Evolutionary conservation across 2,888 invertebrate species (phyloP).

Genomic region (Pherbina coryleti): DNA sequence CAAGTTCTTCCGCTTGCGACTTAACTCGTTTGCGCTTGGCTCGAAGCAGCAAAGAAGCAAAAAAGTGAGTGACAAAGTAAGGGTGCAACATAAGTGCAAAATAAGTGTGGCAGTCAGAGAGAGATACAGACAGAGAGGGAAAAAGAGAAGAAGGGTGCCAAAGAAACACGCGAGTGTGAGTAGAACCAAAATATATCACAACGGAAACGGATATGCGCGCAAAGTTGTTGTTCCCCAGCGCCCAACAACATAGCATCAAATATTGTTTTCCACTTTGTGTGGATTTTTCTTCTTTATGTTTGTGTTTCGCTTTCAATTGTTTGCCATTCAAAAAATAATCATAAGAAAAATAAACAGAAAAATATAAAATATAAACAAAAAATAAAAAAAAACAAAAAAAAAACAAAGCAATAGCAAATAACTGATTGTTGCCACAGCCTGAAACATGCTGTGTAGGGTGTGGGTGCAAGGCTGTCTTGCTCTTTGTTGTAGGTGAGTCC

Average conservation of each 20-base stretch:
- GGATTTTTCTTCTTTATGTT: slow-evolving; percentile 7
- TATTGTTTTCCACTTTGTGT: slow-evolving; percentile 23
- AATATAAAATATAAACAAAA: neutral
- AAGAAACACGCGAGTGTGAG: too few relatives aligned
- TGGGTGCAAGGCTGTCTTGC: neutral
- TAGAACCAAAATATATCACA: slow-evolving; percentile 7
- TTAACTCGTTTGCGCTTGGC: neutral
- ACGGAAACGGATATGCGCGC: slow-evolving; percentile 18
- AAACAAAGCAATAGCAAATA: neutral
- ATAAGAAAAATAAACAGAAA: too few relatives aligned
- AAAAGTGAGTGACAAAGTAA: neutral
- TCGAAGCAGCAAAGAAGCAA: neutral
- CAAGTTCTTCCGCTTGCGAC: slow-evolving; percentile 8
- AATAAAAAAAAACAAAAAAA: neutral
- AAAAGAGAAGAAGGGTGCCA: neutral
- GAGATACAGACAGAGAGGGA: too few relatives aligned
- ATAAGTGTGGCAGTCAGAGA: neutral
- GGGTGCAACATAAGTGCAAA: neutral
- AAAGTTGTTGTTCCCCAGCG: slow-evolving; percentile 1
- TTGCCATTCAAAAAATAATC: slow-evolving; percentile 17
- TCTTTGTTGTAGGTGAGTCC: neutral
- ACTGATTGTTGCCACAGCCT: neutral
- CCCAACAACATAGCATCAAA: neutral
- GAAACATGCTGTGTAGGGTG: neutral
- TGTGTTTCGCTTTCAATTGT: slow-evolving; percentile 1